These are phyloP conservation scores for Piaya cayana DNA, from an alignment of 2,113 vertebrate genomes.

Conservation along the genomic window DNA sequence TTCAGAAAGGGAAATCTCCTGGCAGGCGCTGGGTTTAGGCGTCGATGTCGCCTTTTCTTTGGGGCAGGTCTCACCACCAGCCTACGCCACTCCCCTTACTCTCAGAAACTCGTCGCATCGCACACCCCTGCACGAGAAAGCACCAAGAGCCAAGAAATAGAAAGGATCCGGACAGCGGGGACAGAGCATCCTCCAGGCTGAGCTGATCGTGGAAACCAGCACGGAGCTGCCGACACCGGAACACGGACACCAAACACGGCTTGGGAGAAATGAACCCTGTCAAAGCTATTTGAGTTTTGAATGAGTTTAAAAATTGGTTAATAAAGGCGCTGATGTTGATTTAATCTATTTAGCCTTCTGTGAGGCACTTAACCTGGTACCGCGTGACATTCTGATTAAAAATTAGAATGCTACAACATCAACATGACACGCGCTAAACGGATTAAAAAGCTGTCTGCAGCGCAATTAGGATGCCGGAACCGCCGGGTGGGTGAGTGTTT, in stretches of 20 bases:
- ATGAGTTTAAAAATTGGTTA: neutral
- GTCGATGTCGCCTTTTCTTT: neutral
- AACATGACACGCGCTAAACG: neutral
- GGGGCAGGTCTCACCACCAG: neutral
- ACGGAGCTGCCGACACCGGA: rapidly evolving
- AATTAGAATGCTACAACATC: neutral
- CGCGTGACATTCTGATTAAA: neutral
- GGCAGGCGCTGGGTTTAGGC: neutral
- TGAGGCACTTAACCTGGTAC: neutral
- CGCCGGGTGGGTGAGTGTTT: neutral
- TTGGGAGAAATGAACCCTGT: neutral
- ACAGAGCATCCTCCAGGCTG: neutral
- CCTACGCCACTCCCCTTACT: neutral
- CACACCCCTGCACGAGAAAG: rapidly evolving
- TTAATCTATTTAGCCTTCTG: neutral
- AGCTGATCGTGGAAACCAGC: rapidly evolving
- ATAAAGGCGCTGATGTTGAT: neutral
- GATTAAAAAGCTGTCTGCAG: neutral
- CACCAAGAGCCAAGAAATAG: rapidly evolving
- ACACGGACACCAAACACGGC: rapidly evolving
- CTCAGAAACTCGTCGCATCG: neutral
- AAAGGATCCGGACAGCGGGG: rapidly evolving
- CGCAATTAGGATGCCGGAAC: neutral
- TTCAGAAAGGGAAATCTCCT: neutral
- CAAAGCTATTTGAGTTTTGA: neutral